These are phyloP conservation scores for Petroica traversi DNA, from an alignment of 2,113 vertebrate species.

Conservation along the genomic window DNA sequence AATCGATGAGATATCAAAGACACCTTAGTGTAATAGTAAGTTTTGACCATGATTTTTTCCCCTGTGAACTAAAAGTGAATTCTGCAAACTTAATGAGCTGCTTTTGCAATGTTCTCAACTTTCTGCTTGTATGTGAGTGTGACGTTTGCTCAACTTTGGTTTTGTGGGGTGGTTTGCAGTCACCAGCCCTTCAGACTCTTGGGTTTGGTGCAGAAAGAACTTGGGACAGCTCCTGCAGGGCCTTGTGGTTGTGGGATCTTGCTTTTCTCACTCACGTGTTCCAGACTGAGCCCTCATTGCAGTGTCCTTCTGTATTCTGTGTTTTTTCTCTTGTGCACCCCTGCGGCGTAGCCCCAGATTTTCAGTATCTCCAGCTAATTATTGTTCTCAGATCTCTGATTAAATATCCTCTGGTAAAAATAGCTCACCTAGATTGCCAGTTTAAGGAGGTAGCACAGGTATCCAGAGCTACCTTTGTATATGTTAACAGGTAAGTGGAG, in stretches of 20 bases:
- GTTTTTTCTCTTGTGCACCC: background rate
- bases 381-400: background rate
- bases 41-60: background rate
- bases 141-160: background rate
- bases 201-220: background rate
- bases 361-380: background rate
- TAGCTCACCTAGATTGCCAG: background rate
- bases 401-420: background rate
- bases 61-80: background rate
- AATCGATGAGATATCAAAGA: background rate
- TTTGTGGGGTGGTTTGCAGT: background rate
- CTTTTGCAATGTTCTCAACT: background rate
- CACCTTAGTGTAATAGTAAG: background rate
- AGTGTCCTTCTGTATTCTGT: background rate
- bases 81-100: background rate
- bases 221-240: background rate
- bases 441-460: background rate
- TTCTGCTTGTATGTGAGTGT: fast-evolving
- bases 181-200: background rate
- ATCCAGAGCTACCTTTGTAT: background rate
- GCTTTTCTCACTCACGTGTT: background rate
- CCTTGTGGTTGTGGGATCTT: background rate
- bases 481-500: background rate
- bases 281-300: background rate
- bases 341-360: background rate